These are phyloP conservation scores for Phengaris arion DNA, from an alignment of 2,888 invertebrate species.

Conservation along the genomic window DNA sequence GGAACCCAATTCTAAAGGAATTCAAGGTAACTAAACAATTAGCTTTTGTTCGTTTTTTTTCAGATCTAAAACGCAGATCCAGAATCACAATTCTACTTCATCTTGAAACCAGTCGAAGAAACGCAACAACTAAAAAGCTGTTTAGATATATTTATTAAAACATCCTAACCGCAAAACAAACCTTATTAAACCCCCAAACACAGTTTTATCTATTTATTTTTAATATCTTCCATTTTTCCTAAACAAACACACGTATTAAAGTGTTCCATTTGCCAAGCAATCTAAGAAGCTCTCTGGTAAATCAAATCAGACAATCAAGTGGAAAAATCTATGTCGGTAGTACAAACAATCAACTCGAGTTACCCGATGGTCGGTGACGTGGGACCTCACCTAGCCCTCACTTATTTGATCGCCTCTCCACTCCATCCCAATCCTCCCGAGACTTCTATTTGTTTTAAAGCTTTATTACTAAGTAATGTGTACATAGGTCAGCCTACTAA, in stretches of 20 bases:
- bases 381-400: constrained; percentile 54
- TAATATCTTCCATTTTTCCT: constrained; percentile 36
- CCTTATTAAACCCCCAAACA: not conserved
- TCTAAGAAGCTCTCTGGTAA: constrained; percentile 64
- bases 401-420: constrained; percentile 66
- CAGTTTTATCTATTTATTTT: constrained; percentile 13
- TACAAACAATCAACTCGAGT: constrained; percentile 78
- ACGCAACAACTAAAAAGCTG: no score
- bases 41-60: no score
- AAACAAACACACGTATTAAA: constrained; percentile 40
- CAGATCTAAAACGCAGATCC: no score
- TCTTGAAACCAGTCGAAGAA: no score
- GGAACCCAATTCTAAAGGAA: no score
- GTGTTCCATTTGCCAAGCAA: constrained; percentile 53
- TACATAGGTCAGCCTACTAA: constrained; percentile 78
- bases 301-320: constrained; percentile 80
- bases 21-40: no score
- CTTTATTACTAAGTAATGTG: constrained; percentile 80
- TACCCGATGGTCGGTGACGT: constrained; percentile 66
- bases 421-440: constrained; percentile 50
- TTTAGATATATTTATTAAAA: not conserved
- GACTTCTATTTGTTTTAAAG: constrained; percentile 77
- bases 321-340: constrained; percentile 77
- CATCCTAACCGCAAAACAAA: not conserved
- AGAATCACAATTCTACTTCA: no score